Evolutionary conservation across 2,888 invertebrate species (phyloP).

Genomic region (Peribatodes rhomboidaria): DNA sequence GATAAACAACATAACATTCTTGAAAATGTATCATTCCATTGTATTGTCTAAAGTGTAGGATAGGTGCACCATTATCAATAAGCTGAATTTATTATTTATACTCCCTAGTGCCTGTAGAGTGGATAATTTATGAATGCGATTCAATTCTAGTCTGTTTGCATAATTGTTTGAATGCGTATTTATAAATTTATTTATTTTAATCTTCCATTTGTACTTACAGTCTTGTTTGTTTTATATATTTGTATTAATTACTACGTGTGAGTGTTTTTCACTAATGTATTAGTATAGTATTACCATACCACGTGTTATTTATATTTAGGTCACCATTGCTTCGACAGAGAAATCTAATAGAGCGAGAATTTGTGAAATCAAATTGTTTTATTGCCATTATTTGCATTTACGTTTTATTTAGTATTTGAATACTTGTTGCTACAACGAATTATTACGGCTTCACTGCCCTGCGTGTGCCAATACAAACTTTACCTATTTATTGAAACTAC

Average conservation of each 20-base stretch:
- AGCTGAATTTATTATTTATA: slow-evolving; percentile 54
- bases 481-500: slow-evolving; percentile 40
- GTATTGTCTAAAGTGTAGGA: slow-evolving; percentile 83
- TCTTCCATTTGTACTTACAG: slow-evolving; percentile 69
- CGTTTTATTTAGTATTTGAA: slow-evolving; percentile 71
- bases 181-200: slow-evolving; percentile 71
- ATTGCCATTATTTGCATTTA: slow-evolving; percentile 86
- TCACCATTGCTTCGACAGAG: slow-evolving; percentile 62
- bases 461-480: slow-evolving; percentile 68
- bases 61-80: slow-evolving; percentile 79
- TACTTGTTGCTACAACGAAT: slow-evolving; percentile 72
- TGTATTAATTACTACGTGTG: slow-evolving; percentile 66
- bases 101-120: slow-evolving; percentile 45
- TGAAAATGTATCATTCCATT: slow-evolving; percentile 85
- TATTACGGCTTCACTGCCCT: slow-evolving; percentile 63
- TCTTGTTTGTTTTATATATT: slow-evolving; percentile 56
- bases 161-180: slow-evolving; percentile 72
- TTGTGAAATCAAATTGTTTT: slow-evolving; percentile 68
- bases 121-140: slow-evolving; percentile 48
- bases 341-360: slow-evolving; percentile 57
- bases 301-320: slow-evolving; percentile 57
- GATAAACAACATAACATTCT: slow-evolving; percentile 80
- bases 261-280: slow-evolving; percentile 67
- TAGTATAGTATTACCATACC: slow-evolving; percentile 57
- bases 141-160: slow-evolving; percentile 66